Percentiles rank a stretch among this genome's conserved stretches.
These are phyloP conservation scores for Meliscaeva auricollis DNA, from an alignment of 2,888 invertebrate species.

Conservation along the genomic window DNA sequence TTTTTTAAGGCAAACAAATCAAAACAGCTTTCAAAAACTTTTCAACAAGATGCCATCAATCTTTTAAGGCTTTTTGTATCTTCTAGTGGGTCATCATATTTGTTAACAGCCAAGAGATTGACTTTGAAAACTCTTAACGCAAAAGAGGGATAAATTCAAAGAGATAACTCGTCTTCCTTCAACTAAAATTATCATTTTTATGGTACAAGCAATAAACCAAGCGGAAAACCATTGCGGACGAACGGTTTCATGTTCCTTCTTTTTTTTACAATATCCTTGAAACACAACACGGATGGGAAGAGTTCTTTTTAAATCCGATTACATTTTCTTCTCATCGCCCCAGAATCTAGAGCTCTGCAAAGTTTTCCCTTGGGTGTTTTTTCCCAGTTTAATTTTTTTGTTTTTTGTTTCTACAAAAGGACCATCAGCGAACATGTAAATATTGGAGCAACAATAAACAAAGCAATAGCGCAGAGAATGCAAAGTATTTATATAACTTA, in stretches of 20 bases:
- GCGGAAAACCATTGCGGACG: slow-evolving; percentile 55
- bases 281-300: slow-evolving; percentile 9
- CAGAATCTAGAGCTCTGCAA: slow-evolving; percentile 14
- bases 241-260: slow-evolving; percentile 41
- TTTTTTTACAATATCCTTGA: slow-evolving; percentile 11
- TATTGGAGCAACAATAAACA: slow-evolving; percentile 11
- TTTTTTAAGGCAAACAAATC: neutral
- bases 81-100: neutral
- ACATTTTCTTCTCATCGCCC: slow-evolving; percentile 46
- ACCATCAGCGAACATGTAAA: slow-evolving; percentile 34
- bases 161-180: slow-evolving; percentile 44
- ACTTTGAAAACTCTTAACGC: slow-evolving; percentile 37
- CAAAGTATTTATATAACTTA: neutral
- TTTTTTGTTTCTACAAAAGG: slow-evolving; percentile 14
- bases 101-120: slow-evolving; percentile 33
- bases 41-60: slow-evolving; percentile 13
- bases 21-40: slow-evolving; percentile 3
- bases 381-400: neutral
- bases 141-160: slow-evolving; percentile 27
- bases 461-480: neutral
- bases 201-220: slow-evolving; percentile 53
- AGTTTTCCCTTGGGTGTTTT: slow-evolving; percentile 31
- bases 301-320: slow-evolving; percentile 48
- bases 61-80: slow-evolving; percentile 7
- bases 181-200: slow-evolving; percentile 50